Evolutionary conservation across 2,797 vertebrate genomes (phyloP).

Genomic region (Enteromius afrohamiltoni): DNA sequence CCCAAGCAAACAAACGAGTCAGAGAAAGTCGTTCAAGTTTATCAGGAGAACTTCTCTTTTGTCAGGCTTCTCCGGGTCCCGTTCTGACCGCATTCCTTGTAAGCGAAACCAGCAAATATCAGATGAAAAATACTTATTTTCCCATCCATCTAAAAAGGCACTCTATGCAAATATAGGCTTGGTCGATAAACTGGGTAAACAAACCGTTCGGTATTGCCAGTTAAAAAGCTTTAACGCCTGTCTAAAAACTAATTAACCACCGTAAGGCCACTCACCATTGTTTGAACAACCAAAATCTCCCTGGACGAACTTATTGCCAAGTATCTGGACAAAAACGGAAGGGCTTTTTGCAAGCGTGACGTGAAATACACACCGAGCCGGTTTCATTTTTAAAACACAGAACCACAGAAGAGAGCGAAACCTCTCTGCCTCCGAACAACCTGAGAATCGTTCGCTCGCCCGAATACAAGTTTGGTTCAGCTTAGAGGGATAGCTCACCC

Average conservation of each 20-base stretch:
- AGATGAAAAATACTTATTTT: neutral
- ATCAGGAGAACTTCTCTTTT: conserved; percentile 82
- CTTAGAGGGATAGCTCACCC: neutral
- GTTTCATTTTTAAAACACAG: neutral
- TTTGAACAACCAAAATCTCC: conserved; percentile 80
- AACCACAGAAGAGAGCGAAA: conserved; percentile 35
- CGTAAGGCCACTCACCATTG: conserved; percentile 72
- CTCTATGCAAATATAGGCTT: conserved; percentile 57
- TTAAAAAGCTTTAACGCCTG: neutral
- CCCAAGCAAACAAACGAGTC: neutral
- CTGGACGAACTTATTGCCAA: conserved; percentile 77
- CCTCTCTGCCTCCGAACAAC: neutral
- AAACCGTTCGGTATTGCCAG: neutral
- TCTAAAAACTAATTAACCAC: neutral
- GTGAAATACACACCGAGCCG: neutral
- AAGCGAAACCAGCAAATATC: neutral
- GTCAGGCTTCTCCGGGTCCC: neutral
- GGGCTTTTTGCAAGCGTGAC: conserved; percentile 66
- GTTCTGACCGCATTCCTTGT: neutral
- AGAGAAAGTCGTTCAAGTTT: conserved; percentile 82
- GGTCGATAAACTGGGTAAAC: neutral
- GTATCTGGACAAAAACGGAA: conserved; percentile 82
- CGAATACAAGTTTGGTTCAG: neutral
- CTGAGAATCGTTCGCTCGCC: neutral
- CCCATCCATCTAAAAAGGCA: conserved; percentile 48